Conservation (phyloP, 2,797 vertebrate genomes). For the Chrosomus eos region DNA sequence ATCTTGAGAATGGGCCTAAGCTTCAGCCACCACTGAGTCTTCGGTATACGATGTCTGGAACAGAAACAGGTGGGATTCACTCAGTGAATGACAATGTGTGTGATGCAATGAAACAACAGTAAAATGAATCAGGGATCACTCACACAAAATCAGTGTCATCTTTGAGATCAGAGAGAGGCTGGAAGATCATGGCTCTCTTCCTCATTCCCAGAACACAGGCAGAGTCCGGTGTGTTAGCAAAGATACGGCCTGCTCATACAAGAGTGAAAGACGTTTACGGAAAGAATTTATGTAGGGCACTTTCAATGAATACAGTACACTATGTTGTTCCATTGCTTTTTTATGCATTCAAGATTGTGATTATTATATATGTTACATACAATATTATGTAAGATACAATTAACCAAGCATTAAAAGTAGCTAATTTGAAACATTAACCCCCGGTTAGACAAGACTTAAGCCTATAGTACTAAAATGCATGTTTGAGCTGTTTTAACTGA, state of each 20-base stretch:
- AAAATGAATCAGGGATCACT: constrained; percentile 16
- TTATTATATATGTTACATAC: neutral
- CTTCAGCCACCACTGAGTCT: constrained; percentile 92
- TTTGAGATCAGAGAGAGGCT: constrained; percentile 86
- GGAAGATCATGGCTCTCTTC: constrained; percentile 88
- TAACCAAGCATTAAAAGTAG: neutral
- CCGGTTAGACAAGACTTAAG: too few relatives aligned
- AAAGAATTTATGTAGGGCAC: neutral
- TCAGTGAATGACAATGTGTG: neutral
- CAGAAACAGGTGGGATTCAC: neutral
- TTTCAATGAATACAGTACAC: neutral
- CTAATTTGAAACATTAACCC: neutral
- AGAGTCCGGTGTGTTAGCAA: constrained; percentile 88
- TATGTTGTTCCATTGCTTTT: neutral
- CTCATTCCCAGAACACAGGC: constrained; percentile 93
- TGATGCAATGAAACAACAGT: neutral
- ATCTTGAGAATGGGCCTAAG: constrained; percentile 94
- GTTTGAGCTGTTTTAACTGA: too few relatives aligned
- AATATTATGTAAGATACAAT: neutral
- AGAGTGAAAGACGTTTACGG: neutral
- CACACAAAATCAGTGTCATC: constrained; percentile 58
- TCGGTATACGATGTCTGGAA: constrained; percentile 89
- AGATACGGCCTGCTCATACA: constrained; percentile 85
- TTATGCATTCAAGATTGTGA: neutral
- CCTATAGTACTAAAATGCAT: too few relatives aligned